Base-by-base conservation (phyloP, 35 echinoderm and acorn worm genomes). In the Ophiothrix spiculata region DNA sequence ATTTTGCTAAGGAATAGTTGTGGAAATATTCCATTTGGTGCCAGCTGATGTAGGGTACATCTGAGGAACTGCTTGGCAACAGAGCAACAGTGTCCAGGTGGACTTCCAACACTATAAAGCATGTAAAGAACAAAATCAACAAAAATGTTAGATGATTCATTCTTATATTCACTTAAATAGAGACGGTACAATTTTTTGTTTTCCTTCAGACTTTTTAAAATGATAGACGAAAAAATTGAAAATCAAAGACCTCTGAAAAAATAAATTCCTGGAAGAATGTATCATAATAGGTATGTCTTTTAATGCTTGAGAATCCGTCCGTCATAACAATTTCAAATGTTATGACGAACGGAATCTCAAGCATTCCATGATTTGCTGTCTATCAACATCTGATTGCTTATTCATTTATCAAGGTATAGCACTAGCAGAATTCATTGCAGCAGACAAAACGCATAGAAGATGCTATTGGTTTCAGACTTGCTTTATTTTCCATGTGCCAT, bases 41-140 rank as follows among this genome's bases (percentile, higher is more conserved):
- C 95, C 29, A 98, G 82, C 73, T 98, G 92, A 64, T 98, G 95
- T 11, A 93, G 86, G 16, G 88, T 93, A 39, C 95, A 98, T 31
- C 95, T 81, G 21, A 98, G 82, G 77, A 98, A 98, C 86, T 98
- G 95, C 42, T 86, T 98, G n/a, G 95, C 95, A 16, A 98, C 95
- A 46, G 95, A 91, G 73, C 88, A 91, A 35, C 85, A 93, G 82
- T 93, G 88, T 33, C 91, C 95, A 34, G 95, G 95, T 0, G 95
- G 91, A 75, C 86, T 87, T 33, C 94, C 94, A 90, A 91, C 76
- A 64, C 94, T 97, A 56, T 31, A 45, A 54, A 1, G 74, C 17
- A 17, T 35, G 77, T 82, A 33, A 87, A 75, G 33, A 37, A 38
- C 29, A 32, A n/a, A n/a, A n/a, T n/a, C n/a, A n/a, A n/a, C 31